A percentile compares a stretch with the other conserved stretches of the same genome.
These are phyloP conservation scores for Drosophila pruinosa DNA, from an alignment of 1,140 invertebrate species.

Conservation along the genomic window DNA sequence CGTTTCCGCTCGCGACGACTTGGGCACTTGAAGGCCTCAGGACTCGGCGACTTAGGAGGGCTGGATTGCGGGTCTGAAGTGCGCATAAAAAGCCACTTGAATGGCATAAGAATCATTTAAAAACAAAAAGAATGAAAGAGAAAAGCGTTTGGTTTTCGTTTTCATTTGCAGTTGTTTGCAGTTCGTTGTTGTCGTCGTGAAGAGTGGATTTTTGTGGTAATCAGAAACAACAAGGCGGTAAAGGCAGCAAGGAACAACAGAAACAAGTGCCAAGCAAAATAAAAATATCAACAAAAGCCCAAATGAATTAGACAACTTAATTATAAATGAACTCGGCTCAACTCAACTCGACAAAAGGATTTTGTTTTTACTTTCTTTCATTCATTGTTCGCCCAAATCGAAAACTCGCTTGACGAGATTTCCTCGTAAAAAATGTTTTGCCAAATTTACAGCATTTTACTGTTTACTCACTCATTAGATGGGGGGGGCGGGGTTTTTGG, in stretches of 20 bases:
- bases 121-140: slow-evolving; percentile 5
- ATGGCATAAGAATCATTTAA: slow-evolving; percentile 79
- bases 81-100: slow-evolving; percentile 76
- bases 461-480: slow-evolving; percentile 77
- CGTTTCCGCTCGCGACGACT: slow-evolving; percentile 62
- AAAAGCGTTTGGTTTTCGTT: slow-evolving; percentile 60
- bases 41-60: slow-evolving; percentile 5
- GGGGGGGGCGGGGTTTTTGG: slow-evolving; percentile 14
- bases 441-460: slow-evolving; percentile 42
- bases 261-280: slow-evolving; percentile 53
- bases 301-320: slow-evolving; percentile 82
- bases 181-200: background rate
- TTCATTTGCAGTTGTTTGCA: slow-evolving; percentile 24
- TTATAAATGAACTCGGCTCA: slow-evolving; percentile 73
- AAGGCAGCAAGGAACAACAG: slow-evolving; percentile 22
- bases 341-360: slow-evolving; percentile 59
- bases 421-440: background rate
- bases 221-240: slow-evolving; percentile 56
- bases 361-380: slow-evolving; percentile 41
- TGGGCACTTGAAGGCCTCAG: slow-evolving; percentile 24
- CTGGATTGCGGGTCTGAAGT: slow-evolving; percentile 59
- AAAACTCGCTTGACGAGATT: slow-evolving; percentile 13
- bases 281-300: slow-evolving; percentile 60
- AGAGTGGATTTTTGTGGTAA: slow-evolving; percentile 76
- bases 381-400: slow-evolving; percentile 26